These are phyloP conservation scores for Plagodis dolabraria DNA, from an alignment of 2,888 invertebrate species.

Conservation along the genomic window DNA sequence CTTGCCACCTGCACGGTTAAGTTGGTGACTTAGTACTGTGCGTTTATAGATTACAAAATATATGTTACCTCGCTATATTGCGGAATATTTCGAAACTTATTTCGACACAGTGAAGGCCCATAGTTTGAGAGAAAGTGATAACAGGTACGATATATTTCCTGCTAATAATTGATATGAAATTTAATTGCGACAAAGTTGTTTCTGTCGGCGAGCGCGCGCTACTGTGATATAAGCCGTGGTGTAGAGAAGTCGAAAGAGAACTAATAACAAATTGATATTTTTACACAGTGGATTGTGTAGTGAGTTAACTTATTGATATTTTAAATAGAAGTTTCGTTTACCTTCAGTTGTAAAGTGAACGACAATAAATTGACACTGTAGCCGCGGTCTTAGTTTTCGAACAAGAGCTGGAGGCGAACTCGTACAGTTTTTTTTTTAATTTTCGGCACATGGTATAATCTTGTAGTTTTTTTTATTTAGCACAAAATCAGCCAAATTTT, in stretches of 20 bases:
- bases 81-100: no score
- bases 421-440: slow-evolving; percentile 13
- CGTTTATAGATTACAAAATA: no score
- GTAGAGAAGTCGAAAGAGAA: slow-evolving; percentile 45
- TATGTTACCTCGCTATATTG: no score
- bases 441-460: slow-evolving; percentile 39
- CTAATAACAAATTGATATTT: slow-evolving; percentile 53
- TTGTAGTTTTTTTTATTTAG: slow-evolving; percentile 37
- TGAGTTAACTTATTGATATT: slow-evolving; percentile 60
- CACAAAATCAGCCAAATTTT: slow-evolving; percentile 69
- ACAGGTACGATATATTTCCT: no score
- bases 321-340: slow-evolving; percentile 34
- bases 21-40: no score
- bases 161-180: no score
- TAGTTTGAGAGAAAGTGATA: no score
- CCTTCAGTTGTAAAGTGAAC: slow-evolving; percentile 53
- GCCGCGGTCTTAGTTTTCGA: slow-evolving; percentile 12
- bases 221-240: slow-evolving; percentile 63
- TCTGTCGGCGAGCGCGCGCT: slow-evolving; percentile 45
- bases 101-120: no score
- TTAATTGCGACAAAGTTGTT: slow-evolving; percentile 7
- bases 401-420: slow-evolving; percentile 5
- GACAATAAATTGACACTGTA: slow-evolving; percentile 63
- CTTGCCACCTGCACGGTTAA: no score
- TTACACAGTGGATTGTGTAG: slow-evolving; percentile 43